These are phyloP conservation scores for Aphelenchoides avenae DNA, from an alignment of 1,140 invertebrate species.

Conservation along the genomic window DNA sequence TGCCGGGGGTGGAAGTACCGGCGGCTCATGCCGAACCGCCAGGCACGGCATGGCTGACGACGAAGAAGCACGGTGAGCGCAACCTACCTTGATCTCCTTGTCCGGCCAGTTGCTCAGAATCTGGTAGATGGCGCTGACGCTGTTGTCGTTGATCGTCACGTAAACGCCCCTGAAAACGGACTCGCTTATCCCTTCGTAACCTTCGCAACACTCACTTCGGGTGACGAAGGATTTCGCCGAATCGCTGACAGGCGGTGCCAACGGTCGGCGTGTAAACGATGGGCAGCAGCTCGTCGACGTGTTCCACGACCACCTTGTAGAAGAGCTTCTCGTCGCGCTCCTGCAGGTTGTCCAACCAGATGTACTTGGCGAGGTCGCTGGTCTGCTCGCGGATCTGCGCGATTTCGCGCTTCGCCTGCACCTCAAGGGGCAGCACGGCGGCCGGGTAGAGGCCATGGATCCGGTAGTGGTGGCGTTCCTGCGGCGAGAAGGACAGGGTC, in stretches of 20 bases:
- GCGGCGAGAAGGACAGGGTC: constrained; percentile 82
- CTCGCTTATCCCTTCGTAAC: too few relatives aligned
- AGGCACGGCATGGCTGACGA: too few relatives aligned
- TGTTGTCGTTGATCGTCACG: constrained; percentile 90
- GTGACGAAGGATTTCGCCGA: constrained; percentile 83
- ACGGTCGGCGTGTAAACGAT: constrained; percentile 97
- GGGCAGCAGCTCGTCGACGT: constrained; percentile 80
- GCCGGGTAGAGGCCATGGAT: constrained; percentile 89
- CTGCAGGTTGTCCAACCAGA: constrained; percentile 67
- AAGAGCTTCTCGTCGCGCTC: constrained; percentile 92
- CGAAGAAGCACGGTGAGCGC: too few relatives aligned
- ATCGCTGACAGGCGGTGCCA: constrained; percentile 90
- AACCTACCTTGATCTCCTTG: constrained; percentile 71
- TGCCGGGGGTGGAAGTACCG: too few relatives aligned
- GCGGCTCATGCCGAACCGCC: too few relatives aligned
- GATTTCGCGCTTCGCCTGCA: constrained; percentile 74
- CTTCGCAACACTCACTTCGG: constrained; percentile 69
- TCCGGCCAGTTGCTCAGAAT: constrained; percentile 77
- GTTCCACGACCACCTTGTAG: constrained; percentile 82
- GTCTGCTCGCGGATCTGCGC: constrained; percentile 78
- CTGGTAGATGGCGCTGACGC: constrained; percentile 66
- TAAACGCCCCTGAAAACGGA: constrained; percentile 73
- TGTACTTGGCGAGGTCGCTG: constrained; percentile 81
- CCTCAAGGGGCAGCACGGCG: constrained; percentile 81
- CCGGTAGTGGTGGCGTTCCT: constrained; percentile 81